Conservation (phyloP, 2,888 invertebrate genomes). For the Ernsta delagoae region DNA sequence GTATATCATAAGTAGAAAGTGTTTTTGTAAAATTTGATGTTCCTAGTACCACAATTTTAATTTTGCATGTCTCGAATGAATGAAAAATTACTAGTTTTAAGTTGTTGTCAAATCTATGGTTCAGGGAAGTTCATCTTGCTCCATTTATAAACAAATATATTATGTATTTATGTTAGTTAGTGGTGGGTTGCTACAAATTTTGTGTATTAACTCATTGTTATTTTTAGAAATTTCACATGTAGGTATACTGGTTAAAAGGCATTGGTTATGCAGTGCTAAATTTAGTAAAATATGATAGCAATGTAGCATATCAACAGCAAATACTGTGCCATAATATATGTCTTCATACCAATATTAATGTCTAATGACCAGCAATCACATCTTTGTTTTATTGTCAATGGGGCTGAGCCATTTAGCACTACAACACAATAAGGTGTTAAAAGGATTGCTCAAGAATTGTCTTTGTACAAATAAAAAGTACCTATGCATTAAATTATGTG, state of each 20-base stretch:
- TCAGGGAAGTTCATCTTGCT: neutral
- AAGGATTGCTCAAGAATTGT: constrained; percentile 63
- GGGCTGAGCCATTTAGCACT: constrained; percentile 20
- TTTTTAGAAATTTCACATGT: too few species aligned
- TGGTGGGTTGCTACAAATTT: too few species aligned
- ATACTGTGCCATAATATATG: constrained; percentile 2
- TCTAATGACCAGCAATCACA: neutral
- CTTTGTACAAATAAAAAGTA: constrained; percentile 55
- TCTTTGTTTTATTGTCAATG: neutral
- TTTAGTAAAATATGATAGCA: too few species aligned
- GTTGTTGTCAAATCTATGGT: constrained; percentile 9
- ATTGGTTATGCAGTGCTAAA: neutral
- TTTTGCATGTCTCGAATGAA: constrained; percentile 57
- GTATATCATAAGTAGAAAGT: constrained; percentile 52
- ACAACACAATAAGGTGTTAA: constrained; percentile 45
- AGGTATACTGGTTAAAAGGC: neutral
- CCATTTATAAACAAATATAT: neutral
- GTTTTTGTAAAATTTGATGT: constrained; percentile 59
- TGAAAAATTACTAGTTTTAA: constrained; percentile 35
- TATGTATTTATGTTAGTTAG: neutral
- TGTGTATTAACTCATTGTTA: too few species aligned
- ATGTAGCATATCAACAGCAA: neutral
- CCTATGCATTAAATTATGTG: constrained; percentile 7
- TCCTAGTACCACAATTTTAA: constrained; percentile 65
- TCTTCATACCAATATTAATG: neutral